Conservation (phyloP, 2,797 vertebrate species). For the Phoebastria nigripes region DNA sequence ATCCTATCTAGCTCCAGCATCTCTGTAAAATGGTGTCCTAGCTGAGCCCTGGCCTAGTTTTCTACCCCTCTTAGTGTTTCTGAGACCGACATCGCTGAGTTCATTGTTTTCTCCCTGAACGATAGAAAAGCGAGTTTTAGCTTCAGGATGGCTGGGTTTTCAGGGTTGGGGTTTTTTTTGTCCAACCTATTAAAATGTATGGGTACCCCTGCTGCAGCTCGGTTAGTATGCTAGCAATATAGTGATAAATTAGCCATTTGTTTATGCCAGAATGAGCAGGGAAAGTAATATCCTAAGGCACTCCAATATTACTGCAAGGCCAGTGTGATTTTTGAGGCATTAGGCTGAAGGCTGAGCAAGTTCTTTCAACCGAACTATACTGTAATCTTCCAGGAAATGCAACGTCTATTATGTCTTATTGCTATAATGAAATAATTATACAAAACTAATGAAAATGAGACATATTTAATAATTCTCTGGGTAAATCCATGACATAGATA, state of each 20-base stretch:
- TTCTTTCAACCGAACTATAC: constrained; percentile 36
- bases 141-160: not conserved
- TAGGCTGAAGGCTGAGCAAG: constrained; percentile 29
- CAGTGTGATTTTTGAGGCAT: constrained; percentile 32
- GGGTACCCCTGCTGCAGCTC: not conserved
- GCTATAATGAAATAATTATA: constrained; percentile 68
- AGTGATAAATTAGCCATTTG: not conserved
- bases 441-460: constrained; percentile 67
- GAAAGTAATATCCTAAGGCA: constrained; percentile 9
- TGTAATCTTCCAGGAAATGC: constrained; percentile 57
- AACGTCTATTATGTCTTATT: constrained; percentile 48
- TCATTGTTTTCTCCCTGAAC: not conserved
- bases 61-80: not conserved
- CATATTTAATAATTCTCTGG: constrained; percentile 42
- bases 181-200: not conserved
- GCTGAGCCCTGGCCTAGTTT: constrained; percentile 22
- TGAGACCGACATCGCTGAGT: not conserved
- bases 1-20: not conserved
- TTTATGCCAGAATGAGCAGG: not conserved
- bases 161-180: not conserved
- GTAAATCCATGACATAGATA: constrained; percentile 50
- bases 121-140: not conserved
- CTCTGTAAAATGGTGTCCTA: not conserved
- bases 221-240: not conserved
- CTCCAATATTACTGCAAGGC: not conserved